phyloP scores from a whole-genome alignment of 2,113 vertebrate genomes.

The Castor canadensis region DNA sequence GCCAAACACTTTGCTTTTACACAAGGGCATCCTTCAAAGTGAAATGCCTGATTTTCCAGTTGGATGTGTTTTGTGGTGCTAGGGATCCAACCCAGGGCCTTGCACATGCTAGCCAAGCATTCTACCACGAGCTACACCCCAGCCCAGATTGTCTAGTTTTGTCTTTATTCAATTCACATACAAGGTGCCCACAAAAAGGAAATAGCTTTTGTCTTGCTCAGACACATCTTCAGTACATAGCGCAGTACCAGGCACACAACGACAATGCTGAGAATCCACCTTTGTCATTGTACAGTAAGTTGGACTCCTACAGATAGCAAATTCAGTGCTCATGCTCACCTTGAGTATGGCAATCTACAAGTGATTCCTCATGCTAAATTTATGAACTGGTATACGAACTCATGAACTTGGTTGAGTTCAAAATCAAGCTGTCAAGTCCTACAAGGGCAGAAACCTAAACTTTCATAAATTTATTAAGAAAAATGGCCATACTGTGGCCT shows the following conservation, averaged over 20 bases:
- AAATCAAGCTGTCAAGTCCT: neutral
- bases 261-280: neutral
- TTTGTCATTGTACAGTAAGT: neutral
- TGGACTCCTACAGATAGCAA: neutral
- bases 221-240: neutral
- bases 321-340: neutral
- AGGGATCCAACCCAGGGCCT: neutral
- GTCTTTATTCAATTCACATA: neutral
- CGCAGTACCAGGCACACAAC: neutral
- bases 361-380: neutral
- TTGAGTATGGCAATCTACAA: neutral
- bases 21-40: neutral
- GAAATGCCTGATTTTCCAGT: neutral
- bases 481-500: neutral
- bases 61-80: neutral
- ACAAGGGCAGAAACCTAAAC: neutral
- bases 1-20: neutral
- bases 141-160: neutral
- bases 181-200: neutral
- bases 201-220: neutral
- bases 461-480: neutral
- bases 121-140: neutral
- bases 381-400: neutral
- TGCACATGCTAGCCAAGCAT: neutral
- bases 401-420: neutral